Conservation (phyloP, 2,888 invertebrate genomes). For the Branchinecta sandiegonensis region DNA sequence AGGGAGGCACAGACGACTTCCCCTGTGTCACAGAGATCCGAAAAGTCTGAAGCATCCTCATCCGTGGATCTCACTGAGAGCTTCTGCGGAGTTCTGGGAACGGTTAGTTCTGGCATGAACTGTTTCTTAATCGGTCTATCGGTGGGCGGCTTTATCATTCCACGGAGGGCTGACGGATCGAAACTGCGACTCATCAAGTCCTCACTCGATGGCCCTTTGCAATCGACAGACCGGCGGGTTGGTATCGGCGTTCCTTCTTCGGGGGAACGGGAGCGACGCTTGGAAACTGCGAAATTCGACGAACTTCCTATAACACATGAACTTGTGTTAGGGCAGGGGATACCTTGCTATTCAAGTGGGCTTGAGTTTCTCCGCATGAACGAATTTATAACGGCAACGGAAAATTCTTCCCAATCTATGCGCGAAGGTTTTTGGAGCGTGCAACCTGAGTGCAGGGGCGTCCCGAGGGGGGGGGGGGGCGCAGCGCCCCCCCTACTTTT, state of each 20-base stretch:
- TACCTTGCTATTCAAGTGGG: no score
- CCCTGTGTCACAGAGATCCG: not conserved
- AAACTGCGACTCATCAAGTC: not conserved
- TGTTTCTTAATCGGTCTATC: not conserved
- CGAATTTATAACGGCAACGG: no score
- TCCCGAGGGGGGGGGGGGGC: no score
- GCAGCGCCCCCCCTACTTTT: no score
- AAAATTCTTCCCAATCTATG: no score
- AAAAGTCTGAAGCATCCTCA: not conserved
- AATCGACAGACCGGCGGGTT: not conserved
- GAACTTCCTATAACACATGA: not conserved
- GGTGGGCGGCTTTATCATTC: not conserved
- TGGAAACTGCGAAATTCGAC: not conserved
- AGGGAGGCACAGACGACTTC: conserved; percentile 9
- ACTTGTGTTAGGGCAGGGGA: no score
- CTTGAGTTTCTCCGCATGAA: no score
- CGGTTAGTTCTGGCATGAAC: not conserved
- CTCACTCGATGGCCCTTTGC: not conserved
- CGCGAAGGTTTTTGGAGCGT: no score
- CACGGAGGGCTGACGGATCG: not conserved
- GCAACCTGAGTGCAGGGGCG: no score
- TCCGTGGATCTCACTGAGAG: not conserved
- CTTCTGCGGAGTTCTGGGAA: not conserved
- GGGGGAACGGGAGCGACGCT: not conserved
- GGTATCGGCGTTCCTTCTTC: conserved; percentile 2